Evolutionary conservation across 2,797 vertebrate species (phyloP).

Genomic region (Peromyscus melanophrys): DNA sequence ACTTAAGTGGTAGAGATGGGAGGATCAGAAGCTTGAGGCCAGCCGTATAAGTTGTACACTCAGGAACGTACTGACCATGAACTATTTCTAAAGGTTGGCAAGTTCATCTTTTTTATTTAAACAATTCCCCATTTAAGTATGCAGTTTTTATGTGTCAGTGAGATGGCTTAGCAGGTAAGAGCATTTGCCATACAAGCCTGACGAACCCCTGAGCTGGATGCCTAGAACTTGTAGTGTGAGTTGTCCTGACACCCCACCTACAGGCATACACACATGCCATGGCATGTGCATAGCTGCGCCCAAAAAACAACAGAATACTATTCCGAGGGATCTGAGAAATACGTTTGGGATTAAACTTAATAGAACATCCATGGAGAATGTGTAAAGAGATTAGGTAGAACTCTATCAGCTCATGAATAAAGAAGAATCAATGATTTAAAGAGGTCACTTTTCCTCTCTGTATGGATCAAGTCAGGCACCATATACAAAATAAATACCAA

Average conservation of each 20-base stretch:
- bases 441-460: not conserved
- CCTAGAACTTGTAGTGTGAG: not conserved
- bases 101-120: slow-evolving; percentile 33
- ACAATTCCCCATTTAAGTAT: not conserved
- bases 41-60: not conserved
- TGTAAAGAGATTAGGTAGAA: slow-evolving; percentile 23
- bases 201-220: not conserved
- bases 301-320: not conserved
- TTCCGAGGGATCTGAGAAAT: not conserved
- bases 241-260: not conserved
- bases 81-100: not conserved
- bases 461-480: slow-evolving; percentile 1
- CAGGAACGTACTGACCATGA: not conserved
- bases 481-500: slow-evolving; percentile 43
- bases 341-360: slow-evolving; percentile 28
- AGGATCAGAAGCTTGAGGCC: not conserved
- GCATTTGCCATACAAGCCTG: not conserved
- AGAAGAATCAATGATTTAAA: slow-evolving; percentile 11
- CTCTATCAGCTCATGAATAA: not conserved
- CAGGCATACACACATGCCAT: not conserved
- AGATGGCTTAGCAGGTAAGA: not conserved
- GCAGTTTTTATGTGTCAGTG: not conserved
- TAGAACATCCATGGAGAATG: slow-evolving; percentile 2
- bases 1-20: not conserved
- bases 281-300: not conserved